Conservation (phyloP, 2,113 vertebrate genomes). For the Syngnathoides biaculeatus region DNA sequence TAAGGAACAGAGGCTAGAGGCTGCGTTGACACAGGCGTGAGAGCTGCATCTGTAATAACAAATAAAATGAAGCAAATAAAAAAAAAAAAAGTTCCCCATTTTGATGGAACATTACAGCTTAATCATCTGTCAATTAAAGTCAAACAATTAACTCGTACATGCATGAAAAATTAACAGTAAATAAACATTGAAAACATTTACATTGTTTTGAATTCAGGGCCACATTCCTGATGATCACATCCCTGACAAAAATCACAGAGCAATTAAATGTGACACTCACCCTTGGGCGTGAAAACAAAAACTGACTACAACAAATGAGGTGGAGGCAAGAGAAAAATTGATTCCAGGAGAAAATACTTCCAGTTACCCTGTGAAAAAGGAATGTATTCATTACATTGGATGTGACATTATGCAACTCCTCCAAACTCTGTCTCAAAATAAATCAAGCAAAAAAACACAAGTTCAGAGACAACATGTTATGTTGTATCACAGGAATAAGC, state of each 20-base stretch:
- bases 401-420: constrained; percentile 12
- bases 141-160: no score
- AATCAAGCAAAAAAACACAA: background rate
- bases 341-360: constrained; percentile 11
- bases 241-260: background rate
- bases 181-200: background rate
- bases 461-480: background rate
- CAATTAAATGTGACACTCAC: constrained; percentile 20
- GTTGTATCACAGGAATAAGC: background rate
- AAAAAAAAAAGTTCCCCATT: no score
- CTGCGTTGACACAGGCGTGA: no score
- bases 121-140: no score
- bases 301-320: background rate
- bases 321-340: constrained; percentile 16
- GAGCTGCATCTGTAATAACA: no score
- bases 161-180: background rate
- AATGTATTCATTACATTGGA: constrained; percentile 20
- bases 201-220: background rate
- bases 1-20: no score
- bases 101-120: no score
- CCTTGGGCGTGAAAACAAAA: constrained; percentile 7
- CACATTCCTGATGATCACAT: background rate
- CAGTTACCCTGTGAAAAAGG: constrained; percentile 3
- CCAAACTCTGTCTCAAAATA: background rate
- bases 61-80: no score